Evolutionary conservation across 2,888 invertebrate species (phyloP).

Genomic region (Perizoma flavofasciatum): DNA sequence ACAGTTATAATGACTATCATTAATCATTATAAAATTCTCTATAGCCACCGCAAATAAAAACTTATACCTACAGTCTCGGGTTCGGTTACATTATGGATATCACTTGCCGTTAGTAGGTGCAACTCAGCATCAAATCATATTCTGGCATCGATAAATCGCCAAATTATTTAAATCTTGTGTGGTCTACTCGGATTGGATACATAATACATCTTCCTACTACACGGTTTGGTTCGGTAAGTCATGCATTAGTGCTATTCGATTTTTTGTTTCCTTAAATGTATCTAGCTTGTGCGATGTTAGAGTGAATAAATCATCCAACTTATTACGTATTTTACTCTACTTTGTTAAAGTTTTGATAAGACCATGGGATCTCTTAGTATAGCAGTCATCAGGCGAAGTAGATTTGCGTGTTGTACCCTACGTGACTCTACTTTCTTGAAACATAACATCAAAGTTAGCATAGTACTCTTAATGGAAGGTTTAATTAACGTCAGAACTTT

Average conservation of each 20-base stretch:
- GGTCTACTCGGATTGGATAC: constrained; percentile 46
- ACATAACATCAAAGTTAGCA: constrained; percentile 54
- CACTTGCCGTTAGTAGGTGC: constrained; percentile 48
- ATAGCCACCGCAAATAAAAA: constrained; percentile 57
- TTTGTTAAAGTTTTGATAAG: constrained; percentile 6
- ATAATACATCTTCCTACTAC: constrained; percentile 42
- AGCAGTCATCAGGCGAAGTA: constrained; percentile 42
- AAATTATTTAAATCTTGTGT: constrained; percentile 70
- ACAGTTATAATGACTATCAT: constrained; percentile 57
- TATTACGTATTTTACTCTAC: constrained; percentile 3
- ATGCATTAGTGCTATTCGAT: constrained; percentile 34
- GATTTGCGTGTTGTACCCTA: constrained; percentile 43
- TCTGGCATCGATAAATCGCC: constrained; percentile 62
- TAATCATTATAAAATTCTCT: constrained; percentile 59
- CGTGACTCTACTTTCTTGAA: constrained; percentile 58
- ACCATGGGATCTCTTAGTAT: constrained; percentile 30
- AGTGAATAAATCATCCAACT: constrained; percentile 8
- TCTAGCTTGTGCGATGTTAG: constrained; percentile 20
- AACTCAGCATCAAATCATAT: constrained; percentile 60
- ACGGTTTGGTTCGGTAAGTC: constrained; percentile 38
- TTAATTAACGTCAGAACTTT: constrained; percentile 69
- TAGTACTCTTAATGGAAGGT: constrained; percentile 58
- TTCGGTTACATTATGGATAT: constrained; percentile 53
- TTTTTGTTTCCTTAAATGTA: constrained; percentile 27
- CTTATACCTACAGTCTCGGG: constrained; percentile 51